A percentile compares a stretch with the other conserved stretches of the same genome.
These are phyloP conservation scores for Aurelia sp. DNA, from an alignment of 30 jellyfish, hydroid and myxozoan genomes.

Conservation along the genomic window DNA sequence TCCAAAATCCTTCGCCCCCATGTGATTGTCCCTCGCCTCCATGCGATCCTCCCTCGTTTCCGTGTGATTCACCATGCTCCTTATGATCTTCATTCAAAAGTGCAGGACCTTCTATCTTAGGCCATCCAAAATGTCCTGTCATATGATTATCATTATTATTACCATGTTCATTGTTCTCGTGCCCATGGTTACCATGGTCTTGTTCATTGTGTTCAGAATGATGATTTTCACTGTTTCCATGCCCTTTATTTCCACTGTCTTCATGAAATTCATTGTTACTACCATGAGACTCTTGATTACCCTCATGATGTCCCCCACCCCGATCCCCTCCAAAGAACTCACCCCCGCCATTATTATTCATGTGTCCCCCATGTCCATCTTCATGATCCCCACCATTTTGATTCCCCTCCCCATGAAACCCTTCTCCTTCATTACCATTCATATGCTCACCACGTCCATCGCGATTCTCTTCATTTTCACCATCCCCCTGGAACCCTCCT, in stretches of 20 bases:
- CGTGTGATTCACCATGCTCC: neutral
- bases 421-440: neutral
- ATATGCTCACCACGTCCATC: constrained; percentile 4
- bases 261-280: neutral
- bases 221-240: neutral
- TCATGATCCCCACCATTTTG: neutral
- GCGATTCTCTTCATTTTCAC: neutral
- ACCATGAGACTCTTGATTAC: constrained; percentile 5
- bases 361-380: neutral
- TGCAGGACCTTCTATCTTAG: constrained; percentile 22
- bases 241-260: neutral
- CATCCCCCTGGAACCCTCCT: neutral
- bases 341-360: neutral
- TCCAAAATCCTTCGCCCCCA: neutral
- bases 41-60: neutral
- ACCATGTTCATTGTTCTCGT: constrained; percentile 4
- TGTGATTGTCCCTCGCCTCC: neutral
- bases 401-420: neutral
- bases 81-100: constrained; percentile 1
- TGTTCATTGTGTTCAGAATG: neutral
- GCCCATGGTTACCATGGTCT: neutral
- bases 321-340: constrained; percentile 6
- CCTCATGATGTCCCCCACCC: neutral
- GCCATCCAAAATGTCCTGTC: constrained; percentile 39
- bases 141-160: constrained; percentile 5